phyloP scores from a whole-genome alignment of 2,113 vertebrate genomes.

The Anolis carolinensis region DNA sequence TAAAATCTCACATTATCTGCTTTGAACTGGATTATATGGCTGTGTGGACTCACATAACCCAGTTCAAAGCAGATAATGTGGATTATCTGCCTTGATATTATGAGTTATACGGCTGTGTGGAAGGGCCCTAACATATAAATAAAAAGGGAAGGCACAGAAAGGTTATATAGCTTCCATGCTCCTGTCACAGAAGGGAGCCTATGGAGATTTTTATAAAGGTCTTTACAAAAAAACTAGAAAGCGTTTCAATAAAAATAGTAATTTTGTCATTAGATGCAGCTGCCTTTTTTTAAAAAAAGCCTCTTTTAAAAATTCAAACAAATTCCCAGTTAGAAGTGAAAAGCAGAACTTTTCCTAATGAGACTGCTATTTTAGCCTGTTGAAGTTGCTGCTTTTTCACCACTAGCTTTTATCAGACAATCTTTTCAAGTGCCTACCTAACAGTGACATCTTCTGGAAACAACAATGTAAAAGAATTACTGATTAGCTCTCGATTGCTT shows the following conservation, averaged over 20 bases:
- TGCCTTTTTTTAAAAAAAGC: background rate
- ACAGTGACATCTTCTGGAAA: constrained; percentile 54
- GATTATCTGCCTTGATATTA: no score
- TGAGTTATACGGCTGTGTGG: no score
- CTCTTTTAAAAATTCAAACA: background rate
- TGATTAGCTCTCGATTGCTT: background rate
- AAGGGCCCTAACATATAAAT: background rate
- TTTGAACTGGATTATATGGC: no score
- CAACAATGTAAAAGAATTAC: background rate
- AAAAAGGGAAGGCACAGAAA: background rate
- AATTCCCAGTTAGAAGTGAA: background rate
- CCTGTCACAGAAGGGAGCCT: background rate
- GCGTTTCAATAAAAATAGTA: background rate
- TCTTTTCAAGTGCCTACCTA: constrained; percentile 19
- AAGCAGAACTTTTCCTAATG: background rate
- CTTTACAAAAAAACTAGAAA: constrained; percentile 3
- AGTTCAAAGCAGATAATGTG: no score
- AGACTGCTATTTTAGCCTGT: background rate
- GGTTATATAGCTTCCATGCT: background rate
- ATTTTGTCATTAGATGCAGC: background rate
- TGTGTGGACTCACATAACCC: no score
- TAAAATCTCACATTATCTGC: no score
- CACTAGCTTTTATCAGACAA: constrained; percentile 7
- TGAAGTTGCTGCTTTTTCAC: constrained; percentile 8
- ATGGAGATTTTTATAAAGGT: background rate